A percentile compares a stretch with the other conserved stretches of the same genome.
Conservation (phyloP, 2,113 vertebrate genomes). For the Osmerus mordax region DNA sequence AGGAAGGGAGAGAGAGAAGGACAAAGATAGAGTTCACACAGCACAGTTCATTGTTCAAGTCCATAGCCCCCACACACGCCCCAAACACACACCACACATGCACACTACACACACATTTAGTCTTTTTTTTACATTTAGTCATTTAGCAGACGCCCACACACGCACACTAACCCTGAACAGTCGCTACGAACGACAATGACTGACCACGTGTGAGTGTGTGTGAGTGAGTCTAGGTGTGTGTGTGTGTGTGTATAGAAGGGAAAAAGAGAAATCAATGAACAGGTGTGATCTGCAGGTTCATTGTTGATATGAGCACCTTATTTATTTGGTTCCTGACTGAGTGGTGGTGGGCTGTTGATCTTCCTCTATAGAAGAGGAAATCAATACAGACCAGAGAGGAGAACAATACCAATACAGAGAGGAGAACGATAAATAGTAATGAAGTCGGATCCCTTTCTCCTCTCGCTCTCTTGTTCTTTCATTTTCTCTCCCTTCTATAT, state of each 20-base stretch:
- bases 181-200: conserved; percentile 51
- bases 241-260: not conserved
- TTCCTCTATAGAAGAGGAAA: conserved; percentile 32
- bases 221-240: conserved; percentile 18
- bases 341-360: conserved; percentile 46
- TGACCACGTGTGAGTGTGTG: conserved; percentile 5
- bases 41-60: conserved; percentile 59
- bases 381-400: conserved; percentile 41
- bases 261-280: conserved; percentile 56
- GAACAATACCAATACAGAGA: conserved; percentile 19
- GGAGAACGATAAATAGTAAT: conserved; percentile 30
- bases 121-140: too few relatives aligned
- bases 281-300: conserved; percentile 47
- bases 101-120: conserved; percentile 46
- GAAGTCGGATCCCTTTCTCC: conserved; percentile 4
- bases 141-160: too few relatives aligned
- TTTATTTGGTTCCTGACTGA: conserved; percentile 40
- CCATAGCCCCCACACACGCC: conserved; percentile 28
- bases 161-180: conserved; percentile 56
- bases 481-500: not conserved
- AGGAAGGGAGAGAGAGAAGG: conserved; percentile 18
- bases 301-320: conserved; percentile 49
- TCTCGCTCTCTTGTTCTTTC: not conserved
- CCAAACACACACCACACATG: not conserved
- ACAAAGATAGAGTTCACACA: conserved; percentile 26